Conservation (phyloP, 2,888 invertebrate genomes). For the Dichetophora obliterata region DNA sequence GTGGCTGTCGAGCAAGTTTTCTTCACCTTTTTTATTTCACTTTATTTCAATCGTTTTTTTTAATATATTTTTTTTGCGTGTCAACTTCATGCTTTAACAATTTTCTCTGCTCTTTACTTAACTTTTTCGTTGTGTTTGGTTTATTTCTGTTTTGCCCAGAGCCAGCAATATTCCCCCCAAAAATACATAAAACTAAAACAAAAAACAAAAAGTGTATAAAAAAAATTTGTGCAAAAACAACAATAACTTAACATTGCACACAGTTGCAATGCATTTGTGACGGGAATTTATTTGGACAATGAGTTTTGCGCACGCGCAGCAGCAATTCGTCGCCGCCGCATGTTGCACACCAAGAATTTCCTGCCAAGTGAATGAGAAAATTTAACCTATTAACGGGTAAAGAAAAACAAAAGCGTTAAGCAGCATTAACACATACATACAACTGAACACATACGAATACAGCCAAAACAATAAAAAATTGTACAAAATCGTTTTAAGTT, state of each 20-base stretch:
- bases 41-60: not conserved
- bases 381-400: slow-evolving; percentile 4
- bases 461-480: not conserved
- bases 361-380: slow-evolving; percentile 20
- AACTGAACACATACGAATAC: not conserved
- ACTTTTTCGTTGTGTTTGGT: not conserved
- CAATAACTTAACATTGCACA: slow-evolving; percentile 1
- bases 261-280: slow-evolving; percentile 25
- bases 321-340: not conserved
- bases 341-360: slow-evolving; percentile 21
- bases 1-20: slow-evolving; percentile 35
- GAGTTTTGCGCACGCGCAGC: slow-evolving; percentile 39
- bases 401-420: slow-evolving; percentile 1
- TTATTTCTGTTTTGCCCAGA: not conserved
- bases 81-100: slow-evolving; percentile 11
- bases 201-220: not conserved
- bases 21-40: not conserved
- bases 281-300: slow-evolving; percentile 19
- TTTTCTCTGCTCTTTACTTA: not conserved
- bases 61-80: slow-evolving; percentile 1
- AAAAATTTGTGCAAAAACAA: slow-evolving; percentile 7
- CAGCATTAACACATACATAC: not conserved
- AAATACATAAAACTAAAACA: not conserved
- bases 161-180: not conserved
- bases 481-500: no score